Evolutionary conservation across 1,140 invertebrate species (phyloP).

Genomic region (Melipona quadrifasciata): DNA sequence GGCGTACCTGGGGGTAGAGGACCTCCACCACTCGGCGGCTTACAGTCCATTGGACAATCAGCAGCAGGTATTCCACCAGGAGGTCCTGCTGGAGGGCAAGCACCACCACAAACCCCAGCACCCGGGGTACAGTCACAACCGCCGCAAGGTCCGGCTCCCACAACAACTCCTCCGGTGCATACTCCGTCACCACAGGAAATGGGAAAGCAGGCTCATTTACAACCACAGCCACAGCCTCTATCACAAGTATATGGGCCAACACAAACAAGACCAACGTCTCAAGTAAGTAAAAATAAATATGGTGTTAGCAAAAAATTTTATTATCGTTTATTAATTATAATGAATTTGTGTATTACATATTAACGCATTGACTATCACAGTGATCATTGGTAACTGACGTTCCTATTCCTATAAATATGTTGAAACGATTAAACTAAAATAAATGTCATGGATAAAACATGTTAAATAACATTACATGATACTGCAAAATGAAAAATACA

Average conservation of each 20-base stretch:
- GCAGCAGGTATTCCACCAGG: constrained; percentile 74
- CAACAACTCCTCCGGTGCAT: constrained; percentile 75
- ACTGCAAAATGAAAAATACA: no score
- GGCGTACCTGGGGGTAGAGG: constrained; percentile 78
- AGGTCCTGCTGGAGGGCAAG: constrained; percentile 71
- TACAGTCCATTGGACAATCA: constrained; percentile 76
- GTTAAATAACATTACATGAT: no score
- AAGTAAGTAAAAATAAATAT: constrained; percentile 55
- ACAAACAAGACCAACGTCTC: constrained; percentile 67
- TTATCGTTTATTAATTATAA: not conserved
- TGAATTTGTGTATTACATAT: not conserved
- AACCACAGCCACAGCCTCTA: constrained; percentile 69
- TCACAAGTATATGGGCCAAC: constrained; percentile 71
- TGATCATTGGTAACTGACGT: no score
- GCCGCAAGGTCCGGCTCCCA: constrained; percentile 73
- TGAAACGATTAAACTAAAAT: no score
- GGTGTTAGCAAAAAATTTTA: not conserved
- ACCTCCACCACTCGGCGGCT: constrained; percentile 73
- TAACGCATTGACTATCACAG: not conserved
- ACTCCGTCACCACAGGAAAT: constrained; percentile 76
- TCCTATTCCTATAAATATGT: no score
- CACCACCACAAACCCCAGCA: constrained; percentile 70
- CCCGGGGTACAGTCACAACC: constrained; percentile 75
- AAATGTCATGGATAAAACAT: no score
- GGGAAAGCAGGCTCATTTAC: constrained; percentile 78